A percentile compares a stretch with the other conserved stretches of the same genome.
phyloP scores from a whole-genome alignment of 2,113 vertebrate species.

The Carassius gibelio region DNA sequence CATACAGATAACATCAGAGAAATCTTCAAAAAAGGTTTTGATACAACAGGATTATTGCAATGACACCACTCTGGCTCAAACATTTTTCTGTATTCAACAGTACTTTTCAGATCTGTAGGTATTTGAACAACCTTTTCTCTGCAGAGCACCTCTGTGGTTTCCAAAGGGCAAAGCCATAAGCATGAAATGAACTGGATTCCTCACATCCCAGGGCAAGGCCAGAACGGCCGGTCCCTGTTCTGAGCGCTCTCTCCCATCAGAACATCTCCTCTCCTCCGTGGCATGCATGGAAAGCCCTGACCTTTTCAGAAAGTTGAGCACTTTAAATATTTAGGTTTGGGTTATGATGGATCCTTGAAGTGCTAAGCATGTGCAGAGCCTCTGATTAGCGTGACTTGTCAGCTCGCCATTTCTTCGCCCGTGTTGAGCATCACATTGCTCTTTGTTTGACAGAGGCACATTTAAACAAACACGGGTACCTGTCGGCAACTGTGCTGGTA shows the following conservation, averaged over 20 bases:
- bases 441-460: constrained; percentile 80
- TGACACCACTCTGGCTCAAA: background rate
- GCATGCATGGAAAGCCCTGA: constrained; percentile 77
- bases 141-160: constrained; percentile 41
- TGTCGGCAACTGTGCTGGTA: constrained; percentile 70
- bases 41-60: background rate
- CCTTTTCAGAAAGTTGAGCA: constrained; percentile 81
- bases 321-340: constrained; percentile 84
- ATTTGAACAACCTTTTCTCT: constrained; percentile 45
- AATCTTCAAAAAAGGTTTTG: background rate
- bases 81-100: constrained; percentile 19
- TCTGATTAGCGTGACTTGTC: constrained; percentile 79
- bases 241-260: constrained; percentile 9
- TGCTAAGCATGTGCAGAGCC: constrained; percentile 75
- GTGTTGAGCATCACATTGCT: constrained; percentile 62
- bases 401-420: constrained; percentile 68
- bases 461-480: constrained; percentile 82
- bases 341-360: constrained; percentile 80
- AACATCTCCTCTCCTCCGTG: constrained; percentile 52
- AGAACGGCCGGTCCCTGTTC: constrained; percentile 11
- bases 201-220: constrained; percentile 48
- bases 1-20: background rate
- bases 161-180: constrained; percentile 59
- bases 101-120: constrained; percentile 17
- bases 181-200: constrained; percentile 55